A percentile compares a stretch with the other conserved stretches of the same genome.
Conservation (phyloP, 2,797 vertebrate species). For the Streptopelia turtur region DNA sequence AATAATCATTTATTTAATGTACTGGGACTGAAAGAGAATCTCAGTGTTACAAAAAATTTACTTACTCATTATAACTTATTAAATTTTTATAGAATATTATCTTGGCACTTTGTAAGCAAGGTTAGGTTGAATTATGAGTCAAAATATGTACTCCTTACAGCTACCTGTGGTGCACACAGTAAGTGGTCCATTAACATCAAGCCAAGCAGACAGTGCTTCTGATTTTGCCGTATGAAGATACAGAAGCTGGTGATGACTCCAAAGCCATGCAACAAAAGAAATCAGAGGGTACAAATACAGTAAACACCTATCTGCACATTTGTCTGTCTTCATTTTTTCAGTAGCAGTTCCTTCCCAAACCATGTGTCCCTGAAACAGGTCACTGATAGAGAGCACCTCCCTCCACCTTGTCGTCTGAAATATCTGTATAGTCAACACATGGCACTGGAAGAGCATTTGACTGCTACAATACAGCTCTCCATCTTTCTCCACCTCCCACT, state of each 20-base stretch:
- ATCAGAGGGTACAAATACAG: not conserved
- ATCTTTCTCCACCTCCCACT: not conserved
- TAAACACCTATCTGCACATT: not conserved
- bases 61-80: conserved; percentile 6
- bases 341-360: not conserved
- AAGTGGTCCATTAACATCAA: not conserved
- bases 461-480: not conserved
- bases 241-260: not conserved
- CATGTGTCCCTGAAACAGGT: not conserved
- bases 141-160: not conserved
- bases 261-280: not conserved
- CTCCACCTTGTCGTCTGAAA: not conserved
- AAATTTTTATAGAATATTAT: conserved; percentile 21
- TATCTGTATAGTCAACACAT: no score
- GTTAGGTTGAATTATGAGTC: not conserved
- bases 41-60: not conserved
- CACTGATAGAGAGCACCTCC: not conserved
- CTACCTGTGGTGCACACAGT: not conserved
- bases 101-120: not conserved
- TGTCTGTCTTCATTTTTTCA: not conserved
- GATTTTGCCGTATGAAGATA: not conserved
- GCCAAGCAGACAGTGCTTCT: not conserved
- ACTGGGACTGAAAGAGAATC: not conserved
- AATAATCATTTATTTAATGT: conserved; percentile 12
- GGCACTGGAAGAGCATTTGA: not conserved